Evolutionary conservation across 2,113 vertebrate species (phyloP), one percentile per base, ranked within the genome.

Genomic region (Notothenia coriiceps): DNA sequence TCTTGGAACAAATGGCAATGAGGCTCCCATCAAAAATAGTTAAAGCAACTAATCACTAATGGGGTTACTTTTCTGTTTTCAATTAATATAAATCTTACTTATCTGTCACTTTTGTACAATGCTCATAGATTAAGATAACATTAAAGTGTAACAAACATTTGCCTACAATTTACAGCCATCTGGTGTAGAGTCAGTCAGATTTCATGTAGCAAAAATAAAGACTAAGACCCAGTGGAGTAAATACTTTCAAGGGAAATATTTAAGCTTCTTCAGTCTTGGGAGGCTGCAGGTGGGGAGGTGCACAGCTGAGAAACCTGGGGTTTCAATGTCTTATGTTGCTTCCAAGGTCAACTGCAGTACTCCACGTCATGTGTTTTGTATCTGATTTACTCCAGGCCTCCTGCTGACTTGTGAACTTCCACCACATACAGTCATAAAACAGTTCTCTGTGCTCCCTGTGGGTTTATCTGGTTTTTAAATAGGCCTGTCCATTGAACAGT

Each of bases 281-380:
- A 7, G 3, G 17, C 13, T 1, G 25, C 47, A 25, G 20, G 62
- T 43, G 22, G 20, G 44, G 40, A 56, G 29, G 33, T 6, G 68
- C 61, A 69, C 82, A 79, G 67, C 65, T 68, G 74, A 25, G 7
- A 35, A 55, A 61, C 72, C 66, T 56, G 40, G 49, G 52, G 67
- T 8, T 64, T 52, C 59, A 8, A 18, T 72, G 49, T 71, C n/a
- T 74, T 50, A 68, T 2, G 43, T 25, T 43, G 63, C 51, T 25
- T 17, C 66, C 17, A 61, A 69, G 67, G 64, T 86, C 66, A 88
- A 4, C 67, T 59, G 25, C 55, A 59, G 61, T 55, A 46, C 12
- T 64, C 80, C 40, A 68, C 74, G 9, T 51, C 35, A n/a, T 0
- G 3, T 68, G 35, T 40, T 40, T 40, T 40, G 35, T 79, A 51